These are phyloP conservation scores for Polyergus mexicanus DNA, from an alignment of 1,140 invertebrate species.

Conservation along the genomic window DNA sequence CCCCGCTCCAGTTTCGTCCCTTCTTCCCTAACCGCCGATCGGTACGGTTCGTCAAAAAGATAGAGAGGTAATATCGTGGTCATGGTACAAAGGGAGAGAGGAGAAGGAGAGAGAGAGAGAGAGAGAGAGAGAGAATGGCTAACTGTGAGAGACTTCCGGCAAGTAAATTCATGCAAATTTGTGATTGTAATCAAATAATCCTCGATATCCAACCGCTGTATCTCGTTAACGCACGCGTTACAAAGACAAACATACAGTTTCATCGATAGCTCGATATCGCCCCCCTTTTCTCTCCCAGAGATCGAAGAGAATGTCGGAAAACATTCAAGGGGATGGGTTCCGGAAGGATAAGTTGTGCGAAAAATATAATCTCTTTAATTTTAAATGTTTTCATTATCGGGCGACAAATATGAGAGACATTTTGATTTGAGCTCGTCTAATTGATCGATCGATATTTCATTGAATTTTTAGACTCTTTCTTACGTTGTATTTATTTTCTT, in stretches of 20 bases:
- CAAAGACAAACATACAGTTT: conserved; percentile 77
- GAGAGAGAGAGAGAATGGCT: background rate
- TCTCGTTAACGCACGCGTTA: conserved; percentile 74
- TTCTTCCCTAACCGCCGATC: background rate
- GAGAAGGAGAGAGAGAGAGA: conserved; percentile 1
- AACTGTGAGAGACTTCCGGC: background rate
- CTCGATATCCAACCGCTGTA: conserved; percentile 63
- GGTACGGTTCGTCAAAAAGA: conserved; percentile 10
- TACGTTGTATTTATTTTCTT: background rate
- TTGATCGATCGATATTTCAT: conserved; percentile 5
- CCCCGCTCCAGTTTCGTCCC: background rate
- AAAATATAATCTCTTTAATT: conserved; percentile 20
- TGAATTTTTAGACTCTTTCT: background rate
- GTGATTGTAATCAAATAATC: conserved; percentile 79
- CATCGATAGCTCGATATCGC: conserved; percentile 50
- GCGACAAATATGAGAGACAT: background rate
- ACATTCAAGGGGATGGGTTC: conserved; percentile 1
- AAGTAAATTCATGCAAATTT: conserved; percentile 71
- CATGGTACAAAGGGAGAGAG: background rate
- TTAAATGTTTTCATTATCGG: conserved; percentile 32
- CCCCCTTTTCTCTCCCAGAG: background rate
- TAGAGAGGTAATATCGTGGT: background rate
- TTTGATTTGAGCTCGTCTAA: background rate
- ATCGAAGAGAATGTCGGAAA: background rate
- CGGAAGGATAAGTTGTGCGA: background rate